These are phyloP conservation scores for Plectus sambesii DNA, from an alignment of 1,140 invertebrate genomes.

Conservation along the genomic window DNA sequence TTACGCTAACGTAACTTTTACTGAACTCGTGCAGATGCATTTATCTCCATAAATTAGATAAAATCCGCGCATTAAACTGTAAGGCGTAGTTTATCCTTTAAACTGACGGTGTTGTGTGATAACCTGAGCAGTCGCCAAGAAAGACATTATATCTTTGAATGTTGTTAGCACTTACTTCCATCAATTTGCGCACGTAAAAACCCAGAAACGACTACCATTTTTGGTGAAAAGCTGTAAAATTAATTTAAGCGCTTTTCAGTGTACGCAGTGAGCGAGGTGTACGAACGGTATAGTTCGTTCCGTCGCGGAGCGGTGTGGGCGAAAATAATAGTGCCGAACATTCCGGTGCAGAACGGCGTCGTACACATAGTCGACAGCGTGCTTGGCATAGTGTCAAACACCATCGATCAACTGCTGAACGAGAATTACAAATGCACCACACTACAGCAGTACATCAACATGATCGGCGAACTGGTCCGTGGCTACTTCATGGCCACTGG, in stretches of 20 bases:
- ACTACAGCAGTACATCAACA: slow-evolving; percentile 46
- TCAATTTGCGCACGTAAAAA: too few species aligned
- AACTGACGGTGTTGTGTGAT: too few species aligned
- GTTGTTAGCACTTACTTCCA: too few species aligned
- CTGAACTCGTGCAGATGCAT: too few species aligned
- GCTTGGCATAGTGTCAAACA: slow-evolving; percentile 41
- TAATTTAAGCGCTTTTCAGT: slow-evolving; percentile 25
- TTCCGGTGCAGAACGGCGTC: slow-evolving; percentile 45
- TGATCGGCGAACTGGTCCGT: slow-evolving; percentile 36
- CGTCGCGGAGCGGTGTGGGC: slow-evolving; percentile 43
- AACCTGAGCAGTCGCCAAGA: too few species aligned
- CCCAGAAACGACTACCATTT: too few species aligned
- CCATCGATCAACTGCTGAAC: slow-evolving; percentile 43
- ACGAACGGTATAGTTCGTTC: slow-evolving; percentile 39
- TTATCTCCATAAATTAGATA: too few species aligned
- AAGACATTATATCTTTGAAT: too few species aligned
- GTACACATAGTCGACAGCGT: slow-evolving; percentile 45
- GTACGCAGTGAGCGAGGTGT: slow-evolving; percentile 43
- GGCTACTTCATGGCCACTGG: slow-evolving; percentile 44
- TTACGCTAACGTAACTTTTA: too few species aligned
- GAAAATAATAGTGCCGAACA: slow-evolving; percentile 45
- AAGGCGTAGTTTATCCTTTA: too few species aligned
- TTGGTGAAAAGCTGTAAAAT: too few species aligned
- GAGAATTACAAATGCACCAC: slow-evolving; percentile 42
- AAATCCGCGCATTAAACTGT: too few species aligned